phyloP scores from a whole-genome alignment of 2,113 vertebrate species.

The Equus przewalskii region DNA sequence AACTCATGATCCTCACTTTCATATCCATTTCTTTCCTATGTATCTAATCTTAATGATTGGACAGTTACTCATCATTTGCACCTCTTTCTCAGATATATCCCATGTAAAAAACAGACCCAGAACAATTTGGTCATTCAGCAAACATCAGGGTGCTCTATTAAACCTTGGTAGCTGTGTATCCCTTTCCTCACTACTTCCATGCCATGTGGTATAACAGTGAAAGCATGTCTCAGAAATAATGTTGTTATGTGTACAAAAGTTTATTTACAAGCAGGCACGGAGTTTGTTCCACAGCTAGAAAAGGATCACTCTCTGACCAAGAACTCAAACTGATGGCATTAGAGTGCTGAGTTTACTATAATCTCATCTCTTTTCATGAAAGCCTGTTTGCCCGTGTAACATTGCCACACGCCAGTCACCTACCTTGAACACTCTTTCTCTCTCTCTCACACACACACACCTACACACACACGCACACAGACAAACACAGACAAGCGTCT shows the following conservation, averaged over 20 bases:
- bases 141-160: neutral
- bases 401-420: neutral
- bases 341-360: neutral
- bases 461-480: neutral
- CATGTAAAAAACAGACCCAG: neutral
- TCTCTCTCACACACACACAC: neutral
- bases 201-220: neutral
- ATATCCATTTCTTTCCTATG: neutral
- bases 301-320: neutral
- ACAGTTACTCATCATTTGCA: constrained; percentile 24
- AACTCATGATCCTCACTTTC: constrained; percentile 19
- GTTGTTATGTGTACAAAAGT: neutral
- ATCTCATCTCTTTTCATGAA: constrained; percentile 30
- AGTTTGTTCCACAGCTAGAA: neutral
- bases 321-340: neutral
- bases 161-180: neutral
- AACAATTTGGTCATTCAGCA: constrained; percentile 1
- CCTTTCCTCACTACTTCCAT: neutral
- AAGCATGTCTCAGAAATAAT: constrained; percentile 49
- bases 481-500: neutral
- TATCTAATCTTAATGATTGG: neutral
- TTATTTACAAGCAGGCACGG: neutral
- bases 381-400: neutral
- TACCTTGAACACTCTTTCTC: neutral
- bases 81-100: neutral